Evolutionary conservation across 2,113 vertebrate species (phyloP).

Genomic region (Podiceps cristatus): DNA sequence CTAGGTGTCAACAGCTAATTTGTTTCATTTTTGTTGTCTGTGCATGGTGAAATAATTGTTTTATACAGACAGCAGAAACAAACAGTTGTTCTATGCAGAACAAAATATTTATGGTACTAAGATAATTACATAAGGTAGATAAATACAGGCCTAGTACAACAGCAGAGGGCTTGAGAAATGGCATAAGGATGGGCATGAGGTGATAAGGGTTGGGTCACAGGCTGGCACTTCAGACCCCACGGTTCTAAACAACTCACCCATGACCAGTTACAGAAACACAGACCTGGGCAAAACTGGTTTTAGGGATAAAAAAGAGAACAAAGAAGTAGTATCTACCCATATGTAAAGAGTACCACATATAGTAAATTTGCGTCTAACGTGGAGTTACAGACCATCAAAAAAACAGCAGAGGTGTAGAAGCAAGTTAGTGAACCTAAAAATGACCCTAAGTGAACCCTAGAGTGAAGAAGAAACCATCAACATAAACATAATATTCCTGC

Average conservation of each 20-base stretch:
- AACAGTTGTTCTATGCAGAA: background rate
- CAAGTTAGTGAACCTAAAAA: background rate
- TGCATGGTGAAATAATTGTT: background rate
- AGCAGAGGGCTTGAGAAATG: background rate
- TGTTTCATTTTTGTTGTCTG: background rate
- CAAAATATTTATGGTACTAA: background rate
- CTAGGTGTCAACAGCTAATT: background rate
- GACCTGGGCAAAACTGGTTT: background rate
- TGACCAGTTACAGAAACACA: background rate
- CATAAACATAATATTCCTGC: background rate
- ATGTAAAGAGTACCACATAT: background rate
- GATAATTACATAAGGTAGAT: background rate
- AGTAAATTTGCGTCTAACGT: background rate
- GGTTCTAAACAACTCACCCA: background rate
- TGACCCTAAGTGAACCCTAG: background rate
- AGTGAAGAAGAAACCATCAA: background rate
- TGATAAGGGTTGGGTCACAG: background rate
- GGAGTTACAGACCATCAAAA: background rate
- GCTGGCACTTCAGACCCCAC: background rate
- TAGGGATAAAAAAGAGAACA: background rate
- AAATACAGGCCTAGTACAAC: background rate
- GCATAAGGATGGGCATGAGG: accelerated
- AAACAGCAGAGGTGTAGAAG: background rate
- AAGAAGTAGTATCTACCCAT: background rate
- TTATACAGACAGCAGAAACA: background rate